A percentile compares a stretch with the other conserved stretches of the same genome.
Evolutionary conservation across 2,113 vertebrate genomes (phyloP).

Genomic region (Lepus timidus): DNA sequence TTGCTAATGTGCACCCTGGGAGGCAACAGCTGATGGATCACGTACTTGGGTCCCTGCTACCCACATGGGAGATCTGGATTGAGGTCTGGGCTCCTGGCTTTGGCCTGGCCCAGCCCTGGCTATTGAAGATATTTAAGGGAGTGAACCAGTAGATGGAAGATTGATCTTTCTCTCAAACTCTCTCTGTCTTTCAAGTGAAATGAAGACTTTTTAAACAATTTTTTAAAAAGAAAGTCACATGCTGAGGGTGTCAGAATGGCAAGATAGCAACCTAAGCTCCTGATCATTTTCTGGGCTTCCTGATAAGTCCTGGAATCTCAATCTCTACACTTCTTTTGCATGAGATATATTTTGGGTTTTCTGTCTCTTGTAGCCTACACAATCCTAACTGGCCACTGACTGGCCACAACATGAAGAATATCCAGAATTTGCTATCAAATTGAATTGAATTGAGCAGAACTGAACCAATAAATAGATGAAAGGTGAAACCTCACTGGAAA

Average conservation of each 20-base stretch:
- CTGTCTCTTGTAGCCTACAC: not conserved
- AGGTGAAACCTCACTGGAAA: conserved; percentile 47
- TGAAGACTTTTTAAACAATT: too few relatives aligned
- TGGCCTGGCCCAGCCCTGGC: too few relatives aligned
- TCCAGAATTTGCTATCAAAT: not conserved
- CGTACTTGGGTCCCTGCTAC: too few relatives aligned
- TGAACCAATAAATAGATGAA: not conserved
- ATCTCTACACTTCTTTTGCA: not conserved
- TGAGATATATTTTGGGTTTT: not conserved
- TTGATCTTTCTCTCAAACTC: too few relatives aligned
- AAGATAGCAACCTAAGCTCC: not conserved
- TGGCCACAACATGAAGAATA: not conserved
- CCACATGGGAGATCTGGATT: too few relatives aligned
- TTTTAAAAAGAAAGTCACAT: not conserved
- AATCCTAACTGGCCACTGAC: not conserved
- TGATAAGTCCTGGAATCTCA: not conserved
- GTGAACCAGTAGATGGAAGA: too few relatives aligned
- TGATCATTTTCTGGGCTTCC: not conserved
- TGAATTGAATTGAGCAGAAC: not conserved
- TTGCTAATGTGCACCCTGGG: too few relatives aligned
- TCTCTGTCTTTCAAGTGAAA: too few relatives aligned
- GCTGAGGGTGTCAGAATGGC: not conserved
- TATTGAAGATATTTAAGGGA: too few relatives aligned
- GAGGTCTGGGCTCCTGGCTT: too few relatives aligned
- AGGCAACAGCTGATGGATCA: too few relatives aligned